Evolutionary conservation across 2,113 vertebrate genomes (phyloP), one percentile per base, ranked within the genome.

Genomic region (Himantopus leucocephalus): DNA sequence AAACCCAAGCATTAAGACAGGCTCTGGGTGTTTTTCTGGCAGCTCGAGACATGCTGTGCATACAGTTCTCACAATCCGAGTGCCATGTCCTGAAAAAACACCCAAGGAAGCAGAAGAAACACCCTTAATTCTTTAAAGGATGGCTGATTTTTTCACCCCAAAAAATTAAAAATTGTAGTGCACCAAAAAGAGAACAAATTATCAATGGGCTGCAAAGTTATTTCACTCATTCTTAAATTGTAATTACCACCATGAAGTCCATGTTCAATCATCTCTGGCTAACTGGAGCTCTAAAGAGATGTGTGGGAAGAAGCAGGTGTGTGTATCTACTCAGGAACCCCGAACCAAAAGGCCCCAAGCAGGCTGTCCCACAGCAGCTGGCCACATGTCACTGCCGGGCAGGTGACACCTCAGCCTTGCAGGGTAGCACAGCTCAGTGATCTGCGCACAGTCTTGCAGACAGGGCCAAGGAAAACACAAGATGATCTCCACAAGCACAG

Each of bases 371-470:
- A 12, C 23, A 56, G 27, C 50, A 55, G 17, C 58, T 15, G 48
- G 27, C 41, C 29, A 2, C 0, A 5, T 45, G 32, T 45, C 58
- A 35, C 37, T 1, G 3, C 32, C 4, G 0, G 14, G n/a, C 23
- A 41, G 52, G 60, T 34, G 62, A 67, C 71, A 74, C 23, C 26
- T 32, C 48, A 26, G 10, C 58, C 21, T 39, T 15, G 9, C 19
- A 19, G 19, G 20, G 8, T 3, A 30, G 37, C 37, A 53, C 26
- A 24, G 20, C 63, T 32, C 17, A 18, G 37, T 14, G 21, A 56
- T 50, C 12, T 11, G 10, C 1, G 0, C 41, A 29, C 50, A 47
- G n/a, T 9, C 76, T 26, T 9, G 1, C 24, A 26, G 24, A 39
- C 4, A 30, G 22, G 11, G 17, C 32, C n/a, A 43, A 34, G 12